These are phyloP conservation scores for Pitta sordida DNA, from an alignment of 2,113 vertebrate genomes.

Conservation along the genomic window DNA sequence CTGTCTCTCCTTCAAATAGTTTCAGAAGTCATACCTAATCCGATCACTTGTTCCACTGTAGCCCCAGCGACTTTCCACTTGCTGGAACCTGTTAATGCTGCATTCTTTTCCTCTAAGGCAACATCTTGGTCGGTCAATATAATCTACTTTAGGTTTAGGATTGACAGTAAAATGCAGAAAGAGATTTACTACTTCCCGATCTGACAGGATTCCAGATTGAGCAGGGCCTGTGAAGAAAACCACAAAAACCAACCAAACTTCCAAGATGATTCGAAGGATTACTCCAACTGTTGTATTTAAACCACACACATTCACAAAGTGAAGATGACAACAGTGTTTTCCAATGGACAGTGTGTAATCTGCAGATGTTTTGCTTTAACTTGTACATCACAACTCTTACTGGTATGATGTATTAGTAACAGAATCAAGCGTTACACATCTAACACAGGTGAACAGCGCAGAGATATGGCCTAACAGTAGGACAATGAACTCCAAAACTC, in stretches of 20 bases:
- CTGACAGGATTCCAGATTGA: conserved; percentile 91
- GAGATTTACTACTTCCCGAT: conserved; percentile 93
- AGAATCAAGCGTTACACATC: neutral
- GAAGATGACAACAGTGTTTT: neutral
- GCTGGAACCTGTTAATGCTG: conserved; percentile 92
- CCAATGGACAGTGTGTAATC: neutral
- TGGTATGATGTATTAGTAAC: neutral
- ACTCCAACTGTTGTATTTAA: neutral
- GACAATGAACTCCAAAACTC: conserved; percentile 1
- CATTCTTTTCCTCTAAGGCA: conserved; percentile 92
- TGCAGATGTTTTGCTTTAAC: neutral
- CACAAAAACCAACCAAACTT: conserved; percentile 60
- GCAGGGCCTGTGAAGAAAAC: conserved; percentile 89
- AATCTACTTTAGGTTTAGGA: conserved; percentile 92
- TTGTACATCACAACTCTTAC: neutral
- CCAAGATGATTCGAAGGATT: neutral
- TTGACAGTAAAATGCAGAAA: conserved; percentile 97
- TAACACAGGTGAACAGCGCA: neutral
- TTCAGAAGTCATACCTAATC: conserved; percentile 78
- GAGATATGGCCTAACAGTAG: neutral
- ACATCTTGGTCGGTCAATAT: conserved; percentile 90
- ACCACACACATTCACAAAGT: neutral
- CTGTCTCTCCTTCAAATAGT: neutral
- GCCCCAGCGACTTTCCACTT: conserved; percentile 96
- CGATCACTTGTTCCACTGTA: conserved; percentile 94